Conservation (phyloP, 2,797 vertebrate genomes). For the Sarcophilus harrisii region DNA sequence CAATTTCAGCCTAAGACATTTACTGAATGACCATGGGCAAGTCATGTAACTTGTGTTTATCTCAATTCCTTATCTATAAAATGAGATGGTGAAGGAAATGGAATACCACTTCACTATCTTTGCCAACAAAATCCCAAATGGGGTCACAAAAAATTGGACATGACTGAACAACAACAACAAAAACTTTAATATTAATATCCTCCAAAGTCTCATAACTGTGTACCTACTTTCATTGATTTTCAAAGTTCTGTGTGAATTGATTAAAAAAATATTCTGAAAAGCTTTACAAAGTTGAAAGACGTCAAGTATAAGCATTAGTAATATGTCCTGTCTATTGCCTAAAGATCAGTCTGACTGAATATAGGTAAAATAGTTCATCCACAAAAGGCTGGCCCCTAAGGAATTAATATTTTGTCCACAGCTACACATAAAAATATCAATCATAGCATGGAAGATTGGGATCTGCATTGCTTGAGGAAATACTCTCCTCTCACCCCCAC, state of each 20-base stretch:
- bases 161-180: neutral
- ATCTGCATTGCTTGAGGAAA: neutral
- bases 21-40: neutral
- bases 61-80: neutral
- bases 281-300: neutral
- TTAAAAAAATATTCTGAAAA: neutral
- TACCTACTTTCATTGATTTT: neutral
- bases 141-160: neutral
- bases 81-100: neutral
- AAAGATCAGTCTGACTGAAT: neutral
- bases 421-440: neutral
- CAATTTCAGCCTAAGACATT: neutral
- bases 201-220: neutral
- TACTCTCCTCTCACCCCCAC: neutral
- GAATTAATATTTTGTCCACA: neutral
- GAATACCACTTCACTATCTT: neutral
- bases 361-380: neutral
- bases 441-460: neutral
- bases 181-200: neutral
- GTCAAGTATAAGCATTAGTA: neutral
- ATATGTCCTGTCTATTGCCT: neutral
- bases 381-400: neutral
- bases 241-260: neutral
- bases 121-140: neutral
- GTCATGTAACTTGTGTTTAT: neutral